Percentiles rank a stretch among this genome's conserved stretches.
These are phyloP conservation scores for Characodon lateralis DNA, from an alignment of 2,797 vertebrate species.

Conservation along the genomic window DNA sequence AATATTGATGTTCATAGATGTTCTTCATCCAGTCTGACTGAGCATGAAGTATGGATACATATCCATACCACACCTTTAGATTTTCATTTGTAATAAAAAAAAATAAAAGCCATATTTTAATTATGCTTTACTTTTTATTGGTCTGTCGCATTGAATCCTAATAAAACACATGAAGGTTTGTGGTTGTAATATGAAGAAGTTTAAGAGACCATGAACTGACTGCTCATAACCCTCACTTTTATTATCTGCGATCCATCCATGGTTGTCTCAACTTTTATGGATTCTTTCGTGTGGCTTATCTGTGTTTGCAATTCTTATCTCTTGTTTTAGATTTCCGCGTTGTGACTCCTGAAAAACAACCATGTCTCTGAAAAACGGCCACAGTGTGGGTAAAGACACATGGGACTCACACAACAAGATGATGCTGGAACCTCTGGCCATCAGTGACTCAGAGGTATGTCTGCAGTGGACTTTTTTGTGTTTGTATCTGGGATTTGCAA, in stretches of 20 bases:
- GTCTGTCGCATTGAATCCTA: not conserved
- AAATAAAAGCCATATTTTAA: not conserved
- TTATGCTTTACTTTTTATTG: not conserved
- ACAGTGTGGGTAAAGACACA: constrained; percentile 62
- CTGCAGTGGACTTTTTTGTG: not conserved
- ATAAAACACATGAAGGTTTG: not conserved
- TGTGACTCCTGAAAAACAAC: constrained; percentile 3
- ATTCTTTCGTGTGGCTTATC: not conserved
- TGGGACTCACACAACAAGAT: constrained; percentile 91
- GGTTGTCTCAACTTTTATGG: not conserved
- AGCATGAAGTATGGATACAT: not conserved
- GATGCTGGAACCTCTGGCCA: constrained; percentile 87
- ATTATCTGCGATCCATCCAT: not conserved
- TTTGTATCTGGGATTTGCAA: not conserved
- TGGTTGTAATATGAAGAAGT: not conserved
- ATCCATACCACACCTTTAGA: not conserved
- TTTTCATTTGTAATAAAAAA: not conserved
- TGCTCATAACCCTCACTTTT: not conserved
- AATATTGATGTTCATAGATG: not conserved
- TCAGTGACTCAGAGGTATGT: constrained; percentile 88
- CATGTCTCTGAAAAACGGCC: constrained; percentile 77
- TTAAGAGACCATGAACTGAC: not conserved
- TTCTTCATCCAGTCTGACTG: not conserved
- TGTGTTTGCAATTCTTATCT: not conserved
- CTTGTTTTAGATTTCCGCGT: constrained; percentile 24